Evolutionary conservation across 2,888 invertebrate species (phyloP), one percentile per base, ranked within the genome.

Genomic region (Cepaea hortensis): DNA sequence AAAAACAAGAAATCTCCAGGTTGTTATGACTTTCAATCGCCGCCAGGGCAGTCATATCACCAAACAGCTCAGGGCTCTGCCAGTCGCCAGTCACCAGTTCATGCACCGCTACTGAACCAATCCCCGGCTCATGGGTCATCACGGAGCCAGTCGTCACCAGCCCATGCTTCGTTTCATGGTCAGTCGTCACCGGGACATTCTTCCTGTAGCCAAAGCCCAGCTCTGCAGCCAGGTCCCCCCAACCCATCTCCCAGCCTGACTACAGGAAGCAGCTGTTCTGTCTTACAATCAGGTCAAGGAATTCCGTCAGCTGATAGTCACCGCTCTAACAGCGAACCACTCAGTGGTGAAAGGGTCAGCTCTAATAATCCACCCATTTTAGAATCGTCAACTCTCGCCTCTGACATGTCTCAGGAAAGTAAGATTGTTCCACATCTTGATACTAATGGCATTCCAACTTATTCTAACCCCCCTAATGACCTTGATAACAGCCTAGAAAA

Each of bases 1-100:
- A 84, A 81, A 75, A 80, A 80, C 61, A 87, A 84, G 76, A 84
- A 87, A 50, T 87, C 84, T 76, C 87, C 87, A 35, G 81, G 84
- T n/a, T 84, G 84, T 73, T 87, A 87, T 75, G 87, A 81, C 13
- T 87, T 87, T 68, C 87, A 87, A 70, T 84, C 87, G 9, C 81
- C 84, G 35, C 87, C 87, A 61, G 18, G 81, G 23, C 87, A 87
- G 65, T 81, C 87, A 81, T 87, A 84, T 84, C 84, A 84, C 23
- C 81, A 81, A 9, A 75, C 87, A 73, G 87, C 87, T 81, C 87
- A 87, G 73, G 84, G 84, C 35, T 81, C 87, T 23, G 84, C 75
- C 84, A 84, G 75, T 68, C 87, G 84, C 81, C 75, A 79, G 50
- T 80, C 85, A 61, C 85, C 81, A 6, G 72, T 73, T 1, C 85